phyloP scores from a whole-genome alignment of 2,888 invertebrate genomes.

The Brachypterus glaber region DNA sequence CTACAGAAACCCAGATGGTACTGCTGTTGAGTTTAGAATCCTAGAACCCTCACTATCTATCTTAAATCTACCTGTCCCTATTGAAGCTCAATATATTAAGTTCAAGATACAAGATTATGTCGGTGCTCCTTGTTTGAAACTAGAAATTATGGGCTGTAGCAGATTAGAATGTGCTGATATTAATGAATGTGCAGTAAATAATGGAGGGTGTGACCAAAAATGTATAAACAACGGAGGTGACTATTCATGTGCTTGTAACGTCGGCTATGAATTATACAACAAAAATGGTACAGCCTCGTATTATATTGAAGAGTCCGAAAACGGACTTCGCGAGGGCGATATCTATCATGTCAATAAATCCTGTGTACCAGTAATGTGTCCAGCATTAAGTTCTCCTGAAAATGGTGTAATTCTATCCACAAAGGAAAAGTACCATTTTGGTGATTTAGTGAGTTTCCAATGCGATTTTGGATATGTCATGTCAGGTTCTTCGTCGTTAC shows the following conservation, averaged over 20 bases:
- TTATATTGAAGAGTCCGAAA: slow-evolving; percentile 68
- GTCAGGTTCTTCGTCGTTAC: slow-evolving; percentile 74
- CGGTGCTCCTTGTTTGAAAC: slow-evolving; percentile 77
- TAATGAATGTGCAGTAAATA: slow-evolving; percentile 76
- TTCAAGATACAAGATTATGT: slow-evolving; percentile 82
- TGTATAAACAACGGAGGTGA: slow-evolving; percentile 85
- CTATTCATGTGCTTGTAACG: slow-evolving; percentile 80
- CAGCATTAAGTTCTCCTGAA: slow-evolving; percentile 64
- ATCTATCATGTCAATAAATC: slow-evolving; percentile 83
- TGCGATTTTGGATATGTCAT: slow-evolving; percentile 92
- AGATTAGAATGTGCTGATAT: slow-evolving; percentile 80
- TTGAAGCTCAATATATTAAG: slow-evolving; percentile 80
- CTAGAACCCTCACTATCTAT: slow-evolving; percentile 85
- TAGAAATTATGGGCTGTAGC: slow-evolving; percentile 90
- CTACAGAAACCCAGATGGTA: slow-evolving; percentile 86
- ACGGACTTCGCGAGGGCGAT: slow-evolving; percentile 82
- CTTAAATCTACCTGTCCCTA: slow-evolving; percentile 79
- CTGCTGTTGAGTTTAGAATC: slow-evolving; percentile 85
- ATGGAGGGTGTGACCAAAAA: slow-evolving; percentile 90
- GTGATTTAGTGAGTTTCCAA: slow-evolving; percentile 82
- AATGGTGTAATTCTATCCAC: slow-evolving; percentile 79
- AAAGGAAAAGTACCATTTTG: slow-evolving; percentile 74
- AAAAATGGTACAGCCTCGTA: slow-evolving; percentile 86
- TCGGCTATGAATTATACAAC: slow-evolving; percentile 83
- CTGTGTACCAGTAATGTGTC: slow-evolving; percentile 89